These are phyloP conservation scores for Tachina fera DNA, from an alignment of 2,888 invertebrate species.

Conservation along the genomic window DNA sequence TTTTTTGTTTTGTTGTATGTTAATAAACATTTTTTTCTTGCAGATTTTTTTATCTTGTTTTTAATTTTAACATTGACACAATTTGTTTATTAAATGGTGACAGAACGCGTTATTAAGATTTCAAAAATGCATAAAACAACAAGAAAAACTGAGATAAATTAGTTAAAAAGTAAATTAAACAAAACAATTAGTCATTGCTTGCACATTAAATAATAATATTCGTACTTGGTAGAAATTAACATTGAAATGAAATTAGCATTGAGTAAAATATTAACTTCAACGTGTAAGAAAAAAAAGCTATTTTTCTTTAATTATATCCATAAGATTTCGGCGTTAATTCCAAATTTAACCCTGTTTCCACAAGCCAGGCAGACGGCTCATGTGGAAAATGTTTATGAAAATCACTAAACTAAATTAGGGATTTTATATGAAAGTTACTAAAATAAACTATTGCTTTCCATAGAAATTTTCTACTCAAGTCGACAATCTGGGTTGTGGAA, in stretches of 20 bases:
- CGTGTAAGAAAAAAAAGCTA: neutral
- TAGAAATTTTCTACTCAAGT: too few relatives aligned
- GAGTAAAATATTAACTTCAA: neutral
- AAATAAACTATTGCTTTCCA: too few relatives aligned
- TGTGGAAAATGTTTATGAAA: too few relatives aligned
- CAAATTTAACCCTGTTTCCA: too few relatives aligned
- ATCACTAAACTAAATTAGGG: too few relatives aligned
- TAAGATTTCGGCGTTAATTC: too few relatives aligned
- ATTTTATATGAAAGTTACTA: too few relatives aligned
- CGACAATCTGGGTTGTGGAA: too few relatives aligned
- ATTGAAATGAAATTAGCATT: neutral
- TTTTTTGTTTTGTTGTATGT: conserved; percentile 5
- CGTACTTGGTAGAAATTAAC: too few relatives aligned
- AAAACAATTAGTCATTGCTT: neutral
- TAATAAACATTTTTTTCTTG: conserved; percentile 17
- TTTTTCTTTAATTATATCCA: too few relatives aligned
- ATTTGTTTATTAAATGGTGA: conserved; percentile 54
- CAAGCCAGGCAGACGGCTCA: too few relatives aligned
- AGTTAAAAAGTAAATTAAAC: conserved; percentile 8
- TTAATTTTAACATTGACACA: conserved; percentile 69
- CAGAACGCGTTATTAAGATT: conserved; percentile 32
- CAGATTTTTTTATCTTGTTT: conserved; percentile 32
- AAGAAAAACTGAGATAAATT: conserved; percentile 32
- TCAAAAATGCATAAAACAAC: conserved; percentile 30
- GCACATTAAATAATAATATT: neutral